A percentile compares a stretch with the other conserved stretches of the same genome.
These are phyloP conservation scores for Disparrhopalites patrizii DNA, from an alignment of 2,888 invertebrate genomes.

Conservation along the genomic window DNA sequence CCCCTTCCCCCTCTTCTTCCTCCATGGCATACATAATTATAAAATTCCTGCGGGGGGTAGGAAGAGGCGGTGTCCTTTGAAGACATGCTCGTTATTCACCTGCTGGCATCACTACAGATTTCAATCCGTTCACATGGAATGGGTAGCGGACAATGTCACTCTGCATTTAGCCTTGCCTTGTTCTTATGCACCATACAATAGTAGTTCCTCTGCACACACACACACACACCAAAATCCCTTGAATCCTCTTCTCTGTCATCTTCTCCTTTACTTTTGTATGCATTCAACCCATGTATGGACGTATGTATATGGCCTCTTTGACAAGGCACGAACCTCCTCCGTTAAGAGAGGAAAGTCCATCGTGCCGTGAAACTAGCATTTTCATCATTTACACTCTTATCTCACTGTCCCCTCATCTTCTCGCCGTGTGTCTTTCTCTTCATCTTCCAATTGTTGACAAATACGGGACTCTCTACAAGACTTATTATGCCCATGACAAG, in stretches of 20 bases:
- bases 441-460: too few relatives aligned
- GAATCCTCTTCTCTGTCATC: constrained; percentile 11
- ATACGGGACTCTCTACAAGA: too few relatives aligned
- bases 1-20: not conserved
- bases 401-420: not conserved
- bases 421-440: not conserved
- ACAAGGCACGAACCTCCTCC: not conserved
- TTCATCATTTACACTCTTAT: constrained; percentile 2
- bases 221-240: constrained; percentile 28
- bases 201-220: constrained; percentile 11
- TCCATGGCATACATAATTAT: constrained; percentile 46
- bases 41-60: constrained; percentile 48
- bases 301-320: too few relatives aligned
- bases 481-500: too few relatives aligned
- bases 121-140: constrained; percentile 34
- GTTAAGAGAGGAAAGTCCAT: too few relatives aligned
- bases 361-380: constrained; percentile 28
- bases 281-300: too few relatives aligned
- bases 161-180: constrained; percentile 31
- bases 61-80: constrained; percentile 47
- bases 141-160: constrained; percentile 42
- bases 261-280: too few relatives aligned
- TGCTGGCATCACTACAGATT: constrained; percentile 42
- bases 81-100: constrained; percentile 47
- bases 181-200: too few relatives aligned